Evolutionary conservation across 1,140 invertebrate genomes (phyloP).

Genomic region (Drosophila jambulina): DNA sequence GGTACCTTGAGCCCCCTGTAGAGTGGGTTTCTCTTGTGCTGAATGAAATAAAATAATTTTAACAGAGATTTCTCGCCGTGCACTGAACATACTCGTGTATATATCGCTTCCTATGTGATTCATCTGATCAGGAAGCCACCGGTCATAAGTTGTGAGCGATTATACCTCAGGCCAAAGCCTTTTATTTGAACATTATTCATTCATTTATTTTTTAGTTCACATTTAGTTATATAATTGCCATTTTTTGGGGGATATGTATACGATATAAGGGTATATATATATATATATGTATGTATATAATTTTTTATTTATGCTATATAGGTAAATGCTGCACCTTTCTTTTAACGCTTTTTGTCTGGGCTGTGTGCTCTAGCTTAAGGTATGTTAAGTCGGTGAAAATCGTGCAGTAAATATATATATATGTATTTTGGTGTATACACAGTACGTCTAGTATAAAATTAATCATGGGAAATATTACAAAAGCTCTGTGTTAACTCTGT

Average conservation of each 20-base stretch:
- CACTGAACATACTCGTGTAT: neutral
- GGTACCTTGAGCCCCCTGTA: neutral
- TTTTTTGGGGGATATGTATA: conserved; percentile 18
- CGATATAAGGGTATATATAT: conserved; percentile 10
- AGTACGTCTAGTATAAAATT: conserved; percentile 1
- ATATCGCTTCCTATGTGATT: neutral
- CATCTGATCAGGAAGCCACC: conserved; percentile 18
- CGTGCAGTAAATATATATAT: conserved; percentile 11
- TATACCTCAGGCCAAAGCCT: neutral
- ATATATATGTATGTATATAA: too few relatives aligned
- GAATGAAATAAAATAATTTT: neutral
- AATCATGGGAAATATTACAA: conserved; percentile 11
- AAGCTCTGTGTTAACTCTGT: conserved; percentile 13
- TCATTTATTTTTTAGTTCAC: conserved; percentile 7
- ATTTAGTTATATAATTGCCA: conserved; percentile 23
- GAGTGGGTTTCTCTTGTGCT: neutral
- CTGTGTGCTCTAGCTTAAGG: neutral
- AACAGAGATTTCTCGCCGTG: neutral
- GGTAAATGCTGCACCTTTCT: conserved; percentile 15
- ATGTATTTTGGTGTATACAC: conserved; percentile 4
- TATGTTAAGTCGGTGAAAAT: conserved; percentile 2
- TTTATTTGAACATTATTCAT: neutral
- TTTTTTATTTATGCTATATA: neutral
- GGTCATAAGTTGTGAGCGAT: neutral
- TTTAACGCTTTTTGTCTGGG: neutral